Base-by-base conservation (phyloP, 2,113 vertebrate genomes). In the Emydocephalus ijimae region DNA sequence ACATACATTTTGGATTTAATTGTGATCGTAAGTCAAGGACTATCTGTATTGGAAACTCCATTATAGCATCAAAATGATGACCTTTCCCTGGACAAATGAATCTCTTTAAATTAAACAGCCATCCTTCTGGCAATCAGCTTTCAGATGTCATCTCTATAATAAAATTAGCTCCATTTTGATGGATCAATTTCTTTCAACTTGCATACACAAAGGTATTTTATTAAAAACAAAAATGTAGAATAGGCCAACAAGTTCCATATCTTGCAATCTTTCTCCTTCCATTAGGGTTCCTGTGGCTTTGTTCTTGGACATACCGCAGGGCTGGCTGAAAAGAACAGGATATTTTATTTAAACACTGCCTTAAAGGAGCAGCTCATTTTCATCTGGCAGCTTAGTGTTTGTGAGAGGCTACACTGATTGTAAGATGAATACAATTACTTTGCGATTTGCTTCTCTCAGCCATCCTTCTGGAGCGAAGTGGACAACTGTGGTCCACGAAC, bases 181-280 rank as follows among this genome's bases (percentile, higher is more conserved):
- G 5, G 90, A 96, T 97, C 95, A 93, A 88, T 96, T 96, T 94
- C 90, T 93, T 89, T 54, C 92, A 85, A 55, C 48, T 86, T 93
- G 56, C 95, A 96, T 94, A 95, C 94, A 52, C 93, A 91, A 95
- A 93, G 95, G 86, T 87, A 93, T 97, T 96, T 96, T 95, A 95
- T 96, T 97, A 97, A 96, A 96, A 96, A 94, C 89, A 0, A 90
- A 97, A 97, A 97, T 97, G 95, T 95, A 93, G 59, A 81, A 85
- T 24, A 87, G 88, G 34, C 93, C 94, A 94, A 94, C 94, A 93
- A 91, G 93, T 48, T 92, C 87, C 95, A 43, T 54, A 94, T 85
- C 48, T 91, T 85, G 23, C 48, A 81, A 43, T 11, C 11, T 29
- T 61, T 86, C 45, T 94, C 89, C 2, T 91, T 95, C 94, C 96